A percentile compares a stretch with the other conserved stretches of the same genome.
Evolutionary conservation across 1,140 invertebrate genomes (phyloP).

Genomic region (Bradynema listronoti): DNA sequence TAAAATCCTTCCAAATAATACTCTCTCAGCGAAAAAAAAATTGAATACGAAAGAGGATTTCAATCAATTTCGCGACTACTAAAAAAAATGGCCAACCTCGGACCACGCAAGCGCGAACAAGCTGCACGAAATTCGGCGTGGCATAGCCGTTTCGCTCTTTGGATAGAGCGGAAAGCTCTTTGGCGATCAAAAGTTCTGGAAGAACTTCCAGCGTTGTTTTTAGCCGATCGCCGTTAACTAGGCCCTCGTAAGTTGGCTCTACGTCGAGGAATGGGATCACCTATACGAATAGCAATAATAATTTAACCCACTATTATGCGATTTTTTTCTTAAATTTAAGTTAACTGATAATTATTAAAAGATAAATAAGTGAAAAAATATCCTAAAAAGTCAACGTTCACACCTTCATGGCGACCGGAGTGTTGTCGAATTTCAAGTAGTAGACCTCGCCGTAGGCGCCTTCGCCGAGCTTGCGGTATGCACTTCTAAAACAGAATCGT

Average conservation of each 20-base stretch:
- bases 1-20: neutral
- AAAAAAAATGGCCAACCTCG: constrained; percentile 16
- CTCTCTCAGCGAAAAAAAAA: neutral
- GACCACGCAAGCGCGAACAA: constrained; percentile 5
- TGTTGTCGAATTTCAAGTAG: neutral
- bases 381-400: too few relatives aligned
- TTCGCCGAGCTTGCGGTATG: constrained; percentile 16
- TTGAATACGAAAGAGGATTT: neutral
- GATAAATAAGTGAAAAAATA: too few relatives aligned
- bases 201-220: constrained; percentile 7
- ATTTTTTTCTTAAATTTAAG: too few relatives aligned
- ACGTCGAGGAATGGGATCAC: constrained; percentile 13
- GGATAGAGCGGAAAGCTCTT: constrained; percentile 6
- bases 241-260: neutral
- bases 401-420: constrained; percentile 10
- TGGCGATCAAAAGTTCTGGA: constrained; percentile 19
- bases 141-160: neutral
- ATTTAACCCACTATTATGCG: too few relatives aligned
- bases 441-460: constrained; percentile 17
- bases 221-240: constrained; percentile 18
- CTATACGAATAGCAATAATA: too few relatives aligned
- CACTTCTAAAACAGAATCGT: constrained; percentile 1
- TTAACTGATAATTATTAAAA: too few relatives aligned
- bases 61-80: neutral
- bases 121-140: constrained; percentile 10